Percentiles rank a stretch among this genome's conserved stretches.
Evolutionary conservation across 2,113 vertebrate genomes (phyloP).

Genomic region (Trinectes maculatus): DNA sequence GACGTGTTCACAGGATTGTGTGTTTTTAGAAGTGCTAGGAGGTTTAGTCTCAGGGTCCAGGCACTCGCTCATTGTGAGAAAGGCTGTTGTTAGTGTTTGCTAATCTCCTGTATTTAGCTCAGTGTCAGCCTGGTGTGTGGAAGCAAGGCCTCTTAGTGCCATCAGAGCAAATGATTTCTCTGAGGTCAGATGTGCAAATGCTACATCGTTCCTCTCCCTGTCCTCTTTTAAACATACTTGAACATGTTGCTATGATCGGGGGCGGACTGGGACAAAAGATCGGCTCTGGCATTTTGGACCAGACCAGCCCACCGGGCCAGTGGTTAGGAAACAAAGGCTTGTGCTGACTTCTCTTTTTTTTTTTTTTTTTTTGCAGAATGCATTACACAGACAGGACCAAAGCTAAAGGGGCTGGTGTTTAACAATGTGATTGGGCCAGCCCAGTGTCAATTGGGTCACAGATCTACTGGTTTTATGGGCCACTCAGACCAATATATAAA

Average conservation of each 20-base stretch:
- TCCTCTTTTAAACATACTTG: conserved; percentile 47
- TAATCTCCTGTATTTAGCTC: conserved; percentile 78
- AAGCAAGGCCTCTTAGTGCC: conserved; percentile 50
- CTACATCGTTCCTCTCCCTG: conserved; percentile 63
- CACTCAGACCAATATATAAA: too few relatives aligned
- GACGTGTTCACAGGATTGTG: conserved; percentile 62
- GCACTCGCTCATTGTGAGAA: conserved; percentile 80
- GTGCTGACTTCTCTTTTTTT: too few relatives aligned
- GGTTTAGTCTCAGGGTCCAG: conserved; percentile 74
- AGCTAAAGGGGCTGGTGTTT: too few relatives aligned
- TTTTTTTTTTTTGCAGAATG: too few relatives aligned
- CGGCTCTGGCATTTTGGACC: too few relatives aligned
- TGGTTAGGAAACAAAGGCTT: too few relatives aligned
- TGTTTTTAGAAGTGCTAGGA: conserved; percentile 73
- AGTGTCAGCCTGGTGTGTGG: conserved; percentile 51
- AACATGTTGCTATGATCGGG: conserved; percentile 48
- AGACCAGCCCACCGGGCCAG: too few relatives aligned
- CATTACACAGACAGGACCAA: too few relatives aligned
- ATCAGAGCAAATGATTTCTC: conserved; percentile 75
- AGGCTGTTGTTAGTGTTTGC: conserved; percentile 80
- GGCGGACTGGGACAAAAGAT: too few relatives aligned
- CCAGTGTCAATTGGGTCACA: too few relatives aligned
- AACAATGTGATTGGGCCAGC: too few relatives aligned
- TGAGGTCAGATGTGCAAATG: conserved; percentile 64
- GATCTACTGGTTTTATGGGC: too few relatives aligned